phyloP scores from a whole-genome alignment of 2,888 invertebrate species.

The Therioaphis trifolii region DNA sequence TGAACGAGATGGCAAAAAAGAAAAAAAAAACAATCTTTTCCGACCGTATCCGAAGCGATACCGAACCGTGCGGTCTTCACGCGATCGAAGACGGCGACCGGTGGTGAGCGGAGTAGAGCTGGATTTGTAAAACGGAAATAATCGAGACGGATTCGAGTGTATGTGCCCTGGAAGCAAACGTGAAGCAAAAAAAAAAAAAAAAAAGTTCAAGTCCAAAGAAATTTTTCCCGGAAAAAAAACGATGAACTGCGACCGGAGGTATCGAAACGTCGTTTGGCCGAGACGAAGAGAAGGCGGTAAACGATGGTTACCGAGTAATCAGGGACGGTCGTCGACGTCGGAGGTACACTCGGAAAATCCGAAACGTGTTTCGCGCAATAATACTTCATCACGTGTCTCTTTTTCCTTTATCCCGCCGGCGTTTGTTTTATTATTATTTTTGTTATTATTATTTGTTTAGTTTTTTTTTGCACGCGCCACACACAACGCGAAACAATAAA shows the following conservation, averaged over 20 bases:
- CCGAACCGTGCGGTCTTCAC: too few species aligned
- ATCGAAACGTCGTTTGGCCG: neutral
- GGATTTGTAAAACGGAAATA: too few species aligned
- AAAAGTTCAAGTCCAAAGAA: too few species aligned
- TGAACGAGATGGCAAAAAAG: too few species aligned
- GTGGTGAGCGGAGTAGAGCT: too few species aligned
- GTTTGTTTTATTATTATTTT: neutral
- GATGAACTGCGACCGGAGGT: neutral
- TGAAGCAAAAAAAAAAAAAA: too few species aligned
- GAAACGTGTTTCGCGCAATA: neutral
- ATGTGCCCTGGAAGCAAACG: too few species aligned
- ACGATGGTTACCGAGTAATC: neutral
- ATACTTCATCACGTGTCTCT: neutral
- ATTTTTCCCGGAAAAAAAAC: neutral
- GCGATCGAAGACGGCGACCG: too few species aligned
- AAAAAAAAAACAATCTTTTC: too few species aligned
- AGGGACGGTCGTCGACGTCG: neutral
- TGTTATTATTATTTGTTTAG: neutral
- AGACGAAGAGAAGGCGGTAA: too few species aligned
- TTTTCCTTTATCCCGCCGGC: neutral
- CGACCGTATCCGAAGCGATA: too few species aligned
- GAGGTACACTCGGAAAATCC: neutral
- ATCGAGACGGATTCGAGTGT: too few species aligned
- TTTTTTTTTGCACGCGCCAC: neutral
- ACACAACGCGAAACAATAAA: neutral